Evolutionary conservation across 2,797 vertebrate species (phyloP).

Genomic region (Bufotes viridis): DNA sequence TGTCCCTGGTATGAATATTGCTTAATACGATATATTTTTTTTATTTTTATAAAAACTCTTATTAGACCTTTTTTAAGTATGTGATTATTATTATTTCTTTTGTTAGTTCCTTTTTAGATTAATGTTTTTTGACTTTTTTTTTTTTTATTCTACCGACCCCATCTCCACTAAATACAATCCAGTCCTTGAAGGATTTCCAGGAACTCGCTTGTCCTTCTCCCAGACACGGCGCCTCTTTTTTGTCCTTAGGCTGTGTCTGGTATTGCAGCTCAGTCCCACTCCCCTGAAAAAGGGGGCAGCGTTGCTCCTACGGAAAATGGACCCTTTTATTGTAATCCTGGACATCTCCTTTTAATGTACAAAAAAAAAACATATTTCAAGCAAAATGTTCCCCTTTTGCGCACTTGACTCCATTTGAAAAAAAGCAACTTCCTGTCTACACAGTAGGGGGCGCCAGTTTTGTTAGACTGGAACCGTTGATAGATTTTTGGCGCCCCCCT

Average conservation of each 20-base stretch:
- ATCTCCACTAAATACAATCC: background rate
- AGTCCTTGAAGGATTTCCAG: background rate
- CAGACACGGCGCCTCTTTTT: background rate
- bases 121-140: background rate
- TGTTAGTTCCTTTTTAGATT: background rate
- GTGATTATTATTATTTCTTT: background rate
- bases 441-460: background rate
- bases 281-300: background rate
- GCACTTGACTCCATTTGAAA: background rate
- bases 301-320: too few species aligned
- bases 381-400: background rate
- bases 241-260: background rate
- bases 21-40: background rate
- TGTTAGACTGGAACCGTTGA: background rate
- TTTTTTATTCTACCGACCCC: background rate
- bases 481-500: background rate
- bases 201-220: too few species aligned
- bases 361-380: too few species aligned
- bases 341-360: too few species aligned
- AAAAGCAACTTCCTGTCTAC: background rate
- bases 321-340: background rate
- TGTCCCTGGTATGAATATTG: too few species aligned
- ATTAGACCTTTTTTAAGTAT: background rate
- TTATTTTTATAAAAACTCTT: background rate
- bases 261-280: background rate